phyloP scores from a whole-genome alignment of 2,888 invertebrate species.

The Dinocampus coccinellae region DNA sequence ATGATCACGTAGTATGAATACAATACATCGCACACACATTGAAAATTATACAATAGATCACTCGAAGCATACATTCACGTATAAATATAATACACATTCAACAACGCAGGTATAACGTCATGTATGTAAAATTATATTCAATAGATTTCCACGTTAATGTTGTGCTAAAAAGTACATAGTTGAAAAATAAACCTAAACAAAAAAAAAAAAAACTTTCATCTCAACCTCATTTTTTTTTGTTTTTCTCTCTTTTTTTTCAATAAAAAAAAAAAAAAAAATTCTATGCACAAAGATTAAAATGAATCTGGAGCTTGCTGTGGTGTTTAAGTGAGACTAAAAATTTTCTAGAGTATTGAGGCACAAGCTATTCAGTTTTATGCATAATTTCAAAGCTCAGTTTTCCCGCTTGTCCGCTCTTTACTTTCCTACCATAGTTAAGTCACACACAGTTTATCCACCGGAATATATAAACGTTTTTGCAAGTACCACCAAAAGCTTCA shows the following conservation, averaged over 20 bases:
- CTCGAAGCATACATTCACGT: background rate
- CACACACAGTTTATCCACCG: background rate
- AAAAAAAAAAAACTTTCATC: background rate
- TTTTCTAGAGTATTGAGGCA: conserved; percentile 1
- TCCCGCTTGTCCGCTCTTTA: background rate
- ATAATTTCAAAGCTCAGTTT: conserved; percentile 9
- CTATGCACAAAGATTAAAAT: background rate
- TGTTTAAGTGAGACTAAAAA: background rate
- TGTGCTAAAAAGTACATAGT: too few relatives aligned
- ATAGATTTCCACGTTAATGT: conserved; percentile 1
- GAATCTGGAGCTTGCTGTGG: background rate
- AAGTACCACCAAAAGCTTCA: background rate
- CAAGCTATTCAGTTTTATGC: conserved; percentile 22
- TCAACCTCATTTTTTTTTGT: background rate
- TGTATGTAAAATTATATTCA: background rate
- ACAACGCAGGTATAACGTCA: too few relatives aligned
- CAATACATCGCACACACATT: background rate
- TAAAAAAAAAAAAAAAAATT: conserved; percentile 1
- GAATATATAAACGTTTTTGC: background rate
- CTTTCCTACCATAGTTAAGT: background rate
- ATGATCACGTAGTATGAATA: background rate
- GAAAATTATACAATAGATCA: background rate
- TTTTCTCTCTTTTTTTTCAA: background rate
- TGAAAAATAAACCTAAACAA: background rate
- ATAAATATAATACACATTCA: too few relatives aligned